Conservation (phyloP, 2,113 vertebrate genomes). For the Indri indri region DNA sequence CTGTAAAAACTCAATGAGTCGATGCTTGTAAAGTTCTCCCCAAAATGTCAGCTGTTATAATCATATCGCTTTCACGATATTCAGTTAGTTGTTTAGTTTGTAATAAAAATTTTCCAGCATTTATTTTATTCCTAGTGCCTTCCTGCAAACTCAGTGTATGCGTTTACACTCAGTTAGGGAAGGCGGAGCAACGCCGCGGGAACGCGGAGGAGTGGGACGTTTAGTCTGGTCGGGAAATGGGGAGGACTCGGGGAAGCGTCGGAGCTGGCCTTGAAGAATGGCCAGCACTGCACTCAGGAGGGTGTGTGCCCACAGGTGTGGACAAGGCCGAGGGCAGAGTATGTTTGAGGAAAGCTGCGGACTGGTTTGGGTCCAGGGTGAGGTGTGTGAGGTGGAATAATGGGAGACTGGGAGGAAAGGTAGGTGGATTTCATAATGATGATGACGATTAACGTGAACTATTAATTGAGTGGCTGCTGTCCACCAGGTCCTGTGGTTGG, state of each 20-base stretch:
- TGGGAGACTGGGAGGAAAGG: not conserved
- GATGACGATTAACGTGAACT: not conserved
- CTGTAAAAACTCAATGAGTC: not conserved
- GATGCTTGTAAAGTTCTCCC: not conserved
- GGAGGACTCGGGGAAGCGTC: not conserved
- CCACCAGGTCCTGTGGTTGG: not conserved
- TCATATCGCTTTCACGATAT: not conserved
- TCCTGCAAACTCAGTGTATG: not conserved
- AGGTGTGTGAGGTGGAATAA: not conserved
- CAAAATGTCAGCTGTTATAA: not conserved
- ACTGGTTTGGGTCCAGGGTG: not conserved
- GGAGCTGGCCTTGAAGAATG: not conserved
- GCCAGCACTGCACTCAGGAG: fast-evolving
- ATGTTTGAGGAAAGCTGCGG: not conserved
- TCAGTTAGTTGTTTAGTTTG: not conserved
- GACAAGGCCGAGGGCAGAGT: not conserved
- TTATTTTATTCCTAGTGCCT: not conserved
- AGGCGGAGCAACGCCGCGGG: not conserved
- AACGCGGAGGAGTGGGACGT: not conserved
- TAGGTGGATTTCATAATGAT: not conserved
- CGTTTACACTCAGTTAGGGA: not conserved
- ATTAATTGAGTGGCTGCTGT: not conserved
- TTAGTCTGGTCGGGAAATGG: not conserved
- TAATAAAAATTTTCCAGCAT: not conserved
- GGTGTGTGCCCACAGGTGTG: fast-evolving